Evolutionary conservation across 2,888 invertebrate genomes (phyloP), one percentile per base, ranked within the genome.

Genomic region (Machimus atricapillus): DNA sequence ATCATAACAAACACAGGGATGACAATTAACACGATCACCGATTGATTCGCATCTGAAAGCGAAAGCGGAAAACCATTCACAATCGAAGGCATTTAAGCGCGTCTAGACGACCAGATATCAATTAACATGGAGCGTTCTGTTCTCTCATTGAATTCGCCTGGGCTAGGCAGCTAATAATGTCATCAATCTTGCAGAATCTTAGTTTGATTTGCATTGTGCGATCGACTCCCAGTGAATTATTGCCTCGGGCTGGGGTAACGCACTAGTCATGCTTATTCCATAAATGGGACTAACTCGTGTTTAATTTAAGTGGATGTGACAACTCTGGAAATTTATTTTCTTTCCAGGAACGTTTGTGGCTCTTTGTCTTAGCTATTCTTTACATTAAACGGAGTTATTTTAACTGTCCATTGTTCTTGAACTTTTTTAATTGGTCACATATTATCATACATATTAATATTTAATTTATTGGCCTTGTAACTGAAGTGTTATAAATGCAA

Each of bases 211-310:
- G 79, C 79, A 79, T 79, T 79, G 79, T 79, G 4, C 58, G 19
- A 46, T 52, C 46, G 79, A 27, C 78, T 78, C 46, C 43, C 46
- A 23, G 79, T 79, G 79, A 79, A 23, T 79, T 79, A 79, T 79
- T 43, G 12, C 27, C 79, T 14, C 31, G 52, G 43, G 79, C 46
- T 31, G 46, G 23, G 40, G 12, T 27, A 78, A 27, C 27, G 52
- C 27, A 79, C 79, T 52, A 52, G 79, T 79, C 79, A 79, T 52
- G 52, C 27, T 19, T 31, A 19, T 27, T 79, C 79, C 79, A 31
- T 79, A 79, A 79, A 79, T 79, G 79, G 79, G 79, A 79, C 79
- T 31, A 79, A 79, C 79, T 79, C 46, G 79, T 79, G 79, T 79
- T 79, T 43, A n/a, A 5, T 31, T 40, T 46, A 52, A 79, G 79